Evolutionary conservation across 1,140 invertebrate species (phyloP).

Genomic region (Cotesia chilonis): DNA sequence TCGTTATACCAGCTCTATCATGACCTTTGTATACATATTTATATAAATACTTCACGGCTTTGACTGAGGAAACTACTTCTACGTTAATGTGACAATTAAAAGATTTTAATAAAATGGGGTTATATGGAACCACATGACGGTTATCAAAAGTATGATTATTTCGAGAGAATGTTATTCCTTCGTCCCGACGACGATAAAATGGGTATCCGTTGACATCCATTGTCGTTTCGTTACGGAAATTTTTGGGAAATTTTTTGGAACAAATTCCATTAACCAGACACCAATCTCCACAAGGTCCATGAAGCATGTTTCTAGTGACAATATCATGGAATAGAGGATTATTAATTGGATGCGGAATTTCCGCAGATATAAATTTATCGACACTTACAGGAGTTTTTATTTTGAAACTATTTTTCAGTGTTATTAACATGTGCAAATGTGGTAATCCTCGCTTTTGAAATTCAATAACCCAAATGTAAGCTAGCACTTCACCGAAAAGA

Average conservation of each 20-base stretch:
- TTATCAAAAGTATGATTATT: conserved; percentile 23
- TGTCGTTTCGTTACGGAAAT: conserved; percentile 3
- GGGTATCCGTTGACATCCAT: conserved; percentile 24
- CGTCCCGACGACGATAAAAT: neutral
- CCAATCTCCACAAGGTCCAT: conserved; percentile 51
- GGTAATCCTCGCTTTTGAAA: conserved; percentile 11
- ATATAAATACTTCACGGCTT: conserved; percentile 26
- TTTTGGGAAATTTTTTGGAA: conserved; percentile 46
- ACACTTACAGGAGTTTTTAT: conserved; percentile 20
- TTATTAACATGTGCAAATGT: conserved; percentile 34
- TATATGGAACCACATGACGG: conserved; percentile 29
- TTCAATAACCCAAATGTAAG: conserved; percentile 18
- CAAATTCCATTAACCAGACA: conserved; percentile 43
- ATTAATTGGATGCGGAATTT: no score
- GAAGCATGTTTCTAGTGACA: conserved; percentile 35
- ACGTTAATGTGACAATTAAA: conserved; percentile 36
- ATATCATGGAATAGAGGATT: no score
- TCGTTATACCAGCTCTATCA: neutral
- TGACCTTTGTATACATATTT: no score
- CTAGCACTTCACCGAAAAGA: conserved; percentile 16
- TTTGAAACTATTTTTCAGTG: conserved; percentile 39
- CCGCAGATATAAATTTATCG: no score
- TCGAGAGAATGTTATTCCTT: neutral
- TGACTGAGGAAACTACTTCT: conserved; percentile 24
- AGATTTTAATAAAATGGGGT: conserved; percentile 19